These are phyloP conservation scores for Oopsacas minuta DNA, from an alignment of 37 sponge, comb jelly and placozoan genomes.

Conservation along the genomic window DNA sequence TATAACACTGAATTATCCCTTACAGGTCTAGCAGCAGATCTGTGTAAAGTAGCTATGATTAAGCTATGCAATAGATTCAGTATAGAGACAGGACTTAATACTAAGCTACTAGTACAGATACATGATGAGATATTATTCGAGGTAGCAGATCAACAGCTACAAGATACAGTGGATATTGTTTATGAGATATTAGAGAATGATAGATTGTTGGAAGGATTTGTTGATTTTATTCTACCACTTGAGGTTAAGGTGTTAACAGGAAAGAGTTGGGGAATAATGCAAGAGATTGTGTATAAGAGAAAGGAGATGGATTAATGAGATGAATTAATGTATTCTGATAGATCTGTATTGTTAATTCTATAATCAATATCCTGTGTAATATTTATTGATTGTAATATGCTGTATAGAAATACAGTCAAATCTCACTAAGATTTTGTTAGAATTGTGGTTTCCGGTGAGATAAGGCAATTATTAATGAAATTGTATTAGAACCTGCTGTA, in stretches of 20 bases:
- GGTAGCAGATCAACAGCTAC: conserved; percentile 40
- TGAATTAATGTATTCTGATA: too few species aligned
- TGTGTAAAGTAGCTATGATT: conserved; percentile 66
- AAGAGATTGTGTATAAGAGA: neutral
- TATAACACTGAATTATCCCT: too few species aligned
- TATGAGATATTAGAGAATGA: neutral
- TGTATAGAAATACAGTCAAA: too few species aligned
- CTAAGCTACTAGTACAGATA: conserved; percentile 49
- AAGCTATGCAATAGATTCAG: conserved; percentile 12
- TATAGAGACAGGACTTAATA: neutral
- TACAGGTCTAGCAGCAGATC: conserved; percentile 61
- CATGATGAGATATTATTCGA: conserved; percentile 75
- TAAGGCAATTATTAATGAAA: too few species aligned
- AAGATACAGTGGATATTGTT: conserved; percentile 22
- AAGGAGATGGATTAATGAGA: too few species aligned
- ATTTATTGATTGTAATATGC: too few species aligned
- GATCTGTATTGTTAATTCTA: too few species aligned
- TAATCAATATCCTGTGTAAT: too few species aligned
- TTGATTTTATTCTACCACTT: neutral
- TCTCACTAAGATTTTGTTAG: too few species aligned
- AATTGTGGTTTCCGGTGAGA: too few species aligned
- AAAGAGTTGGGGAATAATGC: neutral
- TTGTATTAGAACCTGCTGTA: too few species aligned
- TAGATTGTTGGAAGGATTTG: neutral
- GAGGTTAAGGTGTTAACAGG: neutral